Conservation (phyloP, 2,797 vertebrate genomes). For the Crenichthys baileyi region DNA sequence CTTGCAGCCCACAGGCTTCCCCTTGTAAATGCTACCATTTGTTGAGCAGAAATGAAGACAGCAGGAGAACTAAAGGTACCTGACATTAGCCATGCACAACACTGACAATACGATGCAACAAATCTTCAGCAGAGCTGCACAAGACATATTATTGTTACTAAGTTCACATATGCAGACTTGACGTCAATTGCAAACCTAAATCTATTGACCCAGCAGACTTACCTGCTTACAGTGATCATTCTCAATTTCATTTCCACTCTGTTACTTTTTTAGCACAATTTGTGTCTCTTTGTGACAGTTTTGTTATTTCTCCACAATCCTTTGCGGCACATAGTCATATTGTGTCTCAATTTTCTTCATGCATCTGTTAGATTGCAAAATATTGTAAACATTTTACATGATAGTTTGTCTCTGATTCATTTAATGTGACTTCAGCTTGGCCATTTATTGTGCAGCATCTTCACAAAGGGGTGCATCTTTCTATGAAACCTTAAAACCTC, state of each 20-base stretch:
- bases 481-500: background rate
- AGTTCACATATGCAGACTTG: background rate
- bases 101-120: background rate
- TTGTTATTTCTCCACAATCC: background rate
- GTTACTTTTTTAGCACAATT: background rate
- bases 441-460: background rate
- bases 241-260: background rate
- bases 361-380: background rate
- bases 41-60: slow-evolving; percentile 7
- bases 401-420: background rate
- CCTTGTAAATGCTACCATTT: background rate
- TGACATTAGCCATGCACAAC: slow-evolving; percentile 5
- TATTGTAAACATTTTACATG: background rate
- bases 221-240: background rate
- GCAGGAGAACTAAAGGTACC: background rate
- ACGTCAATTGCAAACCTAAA: background rate
- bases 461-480: background rate
- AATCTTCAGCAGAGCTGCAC: background rate
- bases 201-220: background rate
- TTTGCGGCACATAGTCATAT: background rate
- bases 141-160: background rate
- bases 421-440: background rate
- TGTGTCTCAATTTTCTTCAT: background rate
- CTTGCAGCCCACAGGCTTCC: slow-evolving; percentile 5
- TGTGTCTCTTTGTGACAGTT: background rate